Evolutionary conservation across 2,113 vertebrate genomes (phyloP).

Genomic region (Psephotus haematonotus): DNA sequence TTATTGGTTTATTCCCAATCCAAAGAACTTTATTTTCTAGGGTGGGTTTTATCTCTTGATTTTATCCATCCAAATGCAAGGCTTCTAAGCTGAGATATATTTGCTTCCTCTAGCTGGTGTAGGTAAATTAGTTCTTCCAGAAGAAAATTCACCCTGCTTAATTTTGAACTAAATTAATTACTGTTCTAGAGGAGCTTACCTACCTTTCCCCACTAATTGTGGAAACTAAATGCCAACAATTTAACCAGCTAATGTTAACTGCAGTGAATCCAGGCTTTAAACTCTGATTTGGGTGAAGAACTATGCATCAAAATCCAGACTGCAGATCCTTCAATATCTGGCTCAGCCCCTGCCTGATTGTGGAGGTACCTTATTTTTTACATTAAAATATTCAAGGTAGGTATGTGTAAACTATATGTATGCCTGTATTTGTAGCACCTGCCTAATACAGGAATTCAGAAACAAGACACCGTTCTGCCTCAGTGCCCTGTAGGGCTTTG

Average conservation of each 20-base stretch:
- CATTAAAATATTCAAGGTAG: neutral
- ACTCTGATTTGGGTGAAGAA: neutral
- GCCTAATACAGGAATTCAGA: neutral
- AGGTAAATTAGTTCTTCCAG: neutral
- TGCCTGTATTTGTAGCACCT: neutral
- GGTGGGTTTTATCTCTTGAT: neutral
- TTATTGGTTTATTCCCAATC: neutral
- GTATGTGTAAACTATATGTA: rapidly evolving
- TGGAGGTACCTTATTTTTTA: neutral
- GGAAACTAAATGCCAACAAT: neutral
- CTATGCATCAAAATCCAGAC: neutral
- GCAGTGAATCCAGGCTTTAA: neutral
- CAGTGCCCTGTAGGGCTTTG: rapidly evolving
- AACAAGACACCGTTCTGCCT: neutral
- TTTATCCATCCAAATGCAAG: neutral
- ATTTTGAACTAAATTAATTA: neutral
- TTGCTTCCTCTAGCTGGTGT: neutral
- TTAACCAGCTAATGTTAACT: neutral
- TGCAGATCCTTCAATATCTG: neutral
- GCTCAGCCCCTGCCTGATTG: neutral
- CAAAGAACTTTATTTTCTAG: neutral
- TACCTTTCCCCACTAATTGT: neutral
- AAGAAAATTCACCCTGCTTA: neutral
- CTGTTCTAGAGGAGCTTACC: neutral
- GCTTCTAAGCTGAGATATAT: neutral